A percentile compares a stretch with the other conserved stretches of the same genome.
These are phyloP conservation scores for Perccottus glenii DNA, from an alignment of 2,113 vertebrate genomes.

Conservation along the genomic window DNA sequence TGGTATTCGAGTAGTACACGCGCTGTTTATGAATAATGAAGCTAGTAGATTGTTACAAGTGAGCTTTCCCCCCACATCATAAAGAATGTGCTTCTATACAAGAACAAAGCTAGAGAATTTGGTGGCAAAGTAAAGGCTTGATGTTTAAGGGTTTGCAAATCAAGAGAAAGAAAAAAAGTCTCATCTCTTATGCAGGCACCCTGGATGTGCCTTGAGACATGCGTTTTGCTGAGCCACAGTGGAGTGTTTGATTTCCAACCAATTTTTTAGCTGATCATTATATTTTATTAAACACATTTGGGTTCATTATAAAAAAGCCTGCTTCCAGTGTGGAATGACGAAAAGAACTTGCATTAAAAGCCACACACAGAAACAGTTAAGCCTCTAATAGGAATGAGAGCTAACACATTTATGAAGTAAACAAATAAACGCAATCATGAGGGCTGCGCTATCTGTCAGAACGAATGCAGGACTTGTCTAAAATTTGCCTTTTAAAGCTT, in stretches of 20 bases:
- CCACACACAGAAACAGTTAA: slow-evolving; percentile 20
- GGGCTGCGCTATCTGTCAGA: slow-evolving; percentile 49
- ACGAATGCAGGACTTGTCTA: slow-evolving; percentile 44
- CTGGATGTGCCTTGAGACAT: slow-evolving; percentile 71
- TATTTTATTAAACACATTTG: slow-evolving; percentile 74
- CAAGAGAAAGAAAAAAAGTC: slow-evolving; percentile 17
- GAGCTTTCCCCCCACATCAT: slow-evolving; percentile 50
- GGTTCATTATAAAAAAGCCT: slow-evolving; percentile 69
- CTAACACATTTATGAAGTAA: slow-evolving; percentile 60
- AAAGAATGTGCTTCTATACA: slow-evolving; percentile 47
- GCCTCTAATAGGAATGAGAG: slow-evolving; percentile 47
- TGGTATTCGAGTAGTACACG: slow-evolving; percentile 56
- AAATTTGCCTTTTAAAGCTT: slow-evolving; percentile 36
- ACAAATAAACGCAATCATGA: slow-evolving; percentile 57
- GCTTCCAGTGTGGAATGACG: slow-evolving; percentile 12
- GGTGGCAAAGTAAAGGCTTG: slow-evolving; percentile 40
- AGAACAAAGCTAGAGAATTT: slow-evolving; percentile 55
- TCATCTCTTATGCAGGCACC: slow-evolving; percentile 68
- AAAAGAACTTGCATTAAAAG: slow-evolving; percentile 46
- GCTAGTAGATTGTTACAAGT: slow-evolving; percentile 34
- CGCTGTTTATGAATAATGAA: slow-evolving; percentile 65
- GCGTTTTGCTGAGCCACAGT: slow-evolving; percentile 70
- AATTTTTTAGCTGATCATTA: slow-evolving; percentile 77
- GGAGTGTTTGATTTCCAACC: slow-evolving; percentile 75
- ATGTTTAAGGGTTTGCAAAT: slow-evolving; percentile 60